Evolutionary conservation across 2,797 vertebrate species (phyloP).

Genomic region (Oreochromis grahami): DNA sequence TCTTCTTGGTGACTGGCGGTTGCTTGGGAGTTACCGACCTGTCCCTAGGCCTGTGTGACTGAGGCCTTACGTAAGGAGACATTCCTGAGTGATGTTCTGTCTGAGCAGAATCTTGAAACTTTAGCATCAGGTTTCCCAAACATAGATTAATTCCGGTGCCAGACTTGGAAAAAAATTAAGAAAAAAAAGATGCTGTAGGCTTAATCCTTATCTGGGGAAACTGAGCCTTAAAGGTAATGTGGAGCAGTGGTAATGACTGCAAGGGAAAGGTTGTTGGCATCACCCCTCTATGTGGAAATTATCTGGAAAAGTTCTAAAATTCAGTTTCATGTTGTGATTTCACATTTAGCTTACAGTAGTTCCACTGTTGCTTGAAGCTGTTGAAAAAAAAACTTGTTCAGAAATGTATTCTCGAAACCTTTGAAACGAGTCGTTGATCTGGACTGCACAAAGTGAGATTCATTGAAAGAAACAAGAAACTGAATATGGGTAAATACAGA

Average conservation of each 20-base stretch:
- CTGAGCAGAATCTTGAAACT: not conserved
- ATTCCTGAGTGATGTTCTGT: constrained; percentile 64
- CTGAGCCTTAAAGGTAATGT: not conserved
- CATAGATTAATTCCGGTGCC: not conserved
- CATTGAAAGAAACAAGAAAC: not conserved
- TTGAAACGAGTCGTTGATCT: not conserved
- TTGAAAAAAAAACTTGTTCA: not conserved
- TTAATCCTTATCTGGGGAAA: not conserved
- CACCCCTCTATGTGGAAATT: not conserved
- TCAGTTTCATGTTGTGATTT: not conserved
- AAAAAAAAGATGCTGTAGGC: not conserved
- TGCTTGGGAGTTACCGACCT: not conserved
- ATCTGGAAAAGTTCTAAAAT: not conserved
- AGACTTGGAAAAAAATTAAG: not conserved
- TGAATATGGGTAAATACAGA: not conserved
- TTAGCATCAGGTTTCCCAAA: not conserved
- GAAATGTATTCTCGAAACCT: not conserved
- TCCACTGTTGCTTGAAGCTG: constrained; percentile 19
- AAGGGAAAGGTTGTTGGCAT: not conserved
- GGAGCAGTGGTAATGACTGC: not conserved
- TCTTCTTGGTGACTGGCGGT: not conserved
- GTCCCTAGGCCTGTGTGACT: not conserved
- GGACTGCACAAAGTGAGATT: not conserved
- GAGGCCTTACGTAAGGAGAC: constrained; percentile 25
- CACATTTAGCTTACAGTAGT: constrained; percentile 1